Evolutionary conservation across 35 echinoderm and acorn worm genomes (phyloP), one percentile per base, ranked within the genome.

Genomic region (Acanthaster planci): DNA sequence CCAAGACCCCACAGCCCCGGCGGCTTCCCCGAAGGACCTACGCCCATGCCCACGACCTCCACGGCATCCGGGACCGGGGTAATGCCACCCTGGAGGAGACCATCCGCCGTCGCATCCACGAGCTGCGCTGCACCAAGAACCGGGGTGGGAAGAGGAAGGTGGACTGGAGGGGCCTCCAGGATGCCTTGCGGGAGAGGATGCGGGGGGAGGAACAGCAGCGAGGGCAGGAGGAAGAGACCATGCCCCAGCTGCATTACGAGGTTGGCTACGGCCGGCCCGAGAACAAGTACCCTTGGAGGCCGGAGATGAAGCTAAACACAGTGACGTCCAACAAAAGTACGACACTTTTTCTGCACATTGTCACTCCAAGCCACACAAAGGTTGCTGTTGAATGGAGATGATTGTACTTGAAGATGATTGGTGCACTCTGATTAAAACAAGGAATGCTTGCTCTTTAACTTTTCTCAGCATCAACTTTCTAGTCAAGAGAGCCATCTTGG

Each of bases 271-370:
- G 35, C 37, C 52, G 80, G 36, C 80, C 80, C 50, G 53, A 53
- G 40, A 56, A 87, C 40, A 87, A 57, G 47, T 77, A 55, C 39
- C 52, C 77, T 12, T 68, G 67, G 51, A 87, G 34, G 44, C 55
- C 51, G 76, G 64, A 39, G 50, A 77, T 77, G 68, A 29, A 39
- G 39, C 19, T 21, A 1, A 87, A 55, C 23, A 16, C 53, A 8
- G 18, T 47, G 30, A 77, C 67, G 34, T 26, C 60, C 60, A 68
- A 35, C 14, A 68, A 68, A 68, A 68, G 60, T 68, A 68, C 12
- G 34, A 68, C 0, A 68, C 22, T 22, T 68, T 34, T 47, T 47
- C 42, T 6, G 42, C 42, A 47, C 12, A 47, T 47, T 47, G 12
- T 47, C 42, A 47, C 42, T 47, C 42, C 12, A 6, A 47, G 42